A percentile compares a stretch with the other conserved stretches of the same genome.
phyloP scores from a whole-genome alignment of 2,888 invertebrate genomes.

The Patella pellucida region DNA sequence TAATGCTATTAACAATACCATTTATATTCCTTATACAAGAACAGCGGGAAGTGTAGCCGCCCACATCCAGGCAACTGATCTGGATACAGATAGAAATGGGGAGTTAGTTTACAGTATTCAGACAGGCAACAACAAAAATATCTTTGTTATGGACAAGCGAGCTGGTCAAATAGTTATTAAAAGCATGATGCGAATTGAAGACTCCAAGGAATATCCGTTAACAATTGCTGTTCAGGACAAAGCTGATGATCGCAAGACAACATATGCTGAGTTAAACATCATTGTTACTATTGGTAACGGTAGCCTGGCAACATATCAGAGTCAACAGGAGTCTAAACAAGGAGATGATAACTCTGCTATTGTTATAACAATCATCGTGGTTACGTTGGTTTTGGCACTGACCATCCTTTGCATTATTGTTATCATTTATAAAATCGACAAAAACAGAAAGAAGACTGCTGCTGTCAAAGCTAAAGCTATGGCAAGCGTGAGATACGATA shows the following conservation, averaged over 20 bases:
- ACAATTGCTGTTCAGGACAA: slow-evolving; percentile 56
- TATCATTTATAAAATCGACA: neutral
- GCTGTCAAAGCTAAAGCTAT: neutral
- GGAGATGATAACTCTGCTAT: neutral
- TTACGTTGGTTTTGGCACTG: neutral
- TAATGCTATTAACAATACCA: slow-evolving; percentile 41
- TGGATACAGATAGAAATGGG: slow-evolving; percentile 54
- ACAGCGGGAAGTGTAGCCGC: slow-evolving; percentile 44
- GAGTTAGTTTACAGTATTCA: slow-evolving; percentile 45
- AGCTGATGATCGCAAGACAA: slow-evolving; percentile 44
- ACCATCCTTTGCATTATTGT: neutral
- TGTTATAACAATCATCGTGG: neutral
- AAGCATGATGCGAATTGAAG: slow-evolving; percentile 44
- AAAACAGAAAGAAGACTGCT: neutral
- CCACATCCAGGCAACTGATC: slow-evolving; percentile 43
- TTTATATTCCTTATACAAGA: slow-evolving; percentile 37
- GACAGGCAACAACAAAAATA: slow-evolving; percentile 69
- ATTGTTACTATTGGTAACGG: slow-evolving; percentile 47
- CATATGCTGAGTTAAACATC: slow-evolving; percentile 44
- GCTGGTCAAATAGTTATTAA: slow-evolving; percentile 69
- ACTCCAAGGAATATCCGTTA: slow-evolving; percentile 50
- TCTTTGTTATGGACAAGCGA: slow-evolving; percentile 70
- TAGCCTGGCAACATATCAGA: slow-evolving; percentile 19
- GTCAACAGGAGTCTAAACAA: neutral
- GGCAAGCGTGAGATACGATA: neutral